Conservation (phyloP, 2,797 vertebrate species). For the Sebastes itinus region DNA sequence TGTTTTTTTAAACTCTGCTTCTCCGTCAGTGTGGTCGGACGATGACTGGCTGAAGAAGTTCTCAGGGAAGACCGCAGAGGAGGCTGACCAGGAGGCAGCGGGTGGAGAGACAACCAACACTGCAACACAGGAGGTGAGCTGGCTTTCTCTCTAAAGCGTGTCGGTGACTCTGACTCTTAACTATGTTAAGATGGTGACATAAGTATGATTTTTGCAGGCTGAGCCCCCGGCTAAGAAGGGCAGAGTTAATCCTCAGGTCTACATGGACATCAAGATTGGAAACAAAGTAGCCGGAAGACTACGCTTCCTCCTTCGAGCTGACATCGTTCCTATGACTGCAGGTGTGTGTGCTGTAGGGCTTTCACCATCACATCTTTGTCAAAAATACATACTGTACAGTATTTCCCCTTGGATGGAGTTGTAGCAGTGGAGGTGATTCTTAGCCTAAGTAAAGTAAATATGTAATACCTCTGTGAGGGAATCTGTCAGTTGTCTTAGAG, state of each 20-base stretch:
- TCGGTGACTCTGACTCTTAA: neutral
- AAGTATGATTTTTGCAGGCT: constrained; percentile 73
- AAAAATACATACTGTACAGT: neutral
- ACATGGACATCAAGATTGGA: constrained; percentile 98
- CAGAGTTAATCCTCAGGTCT: constrained; percentile 93
- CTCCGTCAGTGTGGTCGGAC: constrained; percentile 92
- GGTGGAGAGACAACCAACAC: constrained; percentile 79
- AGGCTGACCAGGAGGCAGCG: constrained; percentile 83
- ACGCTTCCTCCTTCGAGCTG: constrained; percentile 91
- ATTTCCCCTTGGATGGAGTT: too few species aligned
- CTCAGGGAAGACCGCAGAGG: constrained; percentile 94
- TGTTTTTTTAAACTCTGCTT: neutral
- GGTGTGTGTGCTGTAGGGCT: constrained; percentile 76
- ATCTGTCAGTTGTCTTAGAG: too few species aligned
- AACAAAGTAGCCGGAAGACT: constrained; percentile 94
- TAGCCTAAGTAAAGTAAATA: too few species aligned
- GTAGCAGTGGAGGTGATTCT: too few species aligned
- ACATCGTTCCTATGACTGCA: constrained; percentile 97
- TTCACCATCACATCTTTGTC: neutral
- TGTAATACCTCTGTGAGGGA: too few species aligned
- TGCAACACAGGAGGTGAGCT: constrained; percentile 86
- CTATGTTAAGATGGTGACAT: neutral
- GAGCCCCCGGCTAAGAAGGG: constrained; percentile 93
- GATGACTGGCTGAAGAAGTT: constrained; percentile 99
- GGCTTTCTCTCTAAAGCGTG: neutral